Evolutionary conservation across 2,888 invertebrate species (phyloP).

Genomic region (Chrysolina oricalcia): DNA sequence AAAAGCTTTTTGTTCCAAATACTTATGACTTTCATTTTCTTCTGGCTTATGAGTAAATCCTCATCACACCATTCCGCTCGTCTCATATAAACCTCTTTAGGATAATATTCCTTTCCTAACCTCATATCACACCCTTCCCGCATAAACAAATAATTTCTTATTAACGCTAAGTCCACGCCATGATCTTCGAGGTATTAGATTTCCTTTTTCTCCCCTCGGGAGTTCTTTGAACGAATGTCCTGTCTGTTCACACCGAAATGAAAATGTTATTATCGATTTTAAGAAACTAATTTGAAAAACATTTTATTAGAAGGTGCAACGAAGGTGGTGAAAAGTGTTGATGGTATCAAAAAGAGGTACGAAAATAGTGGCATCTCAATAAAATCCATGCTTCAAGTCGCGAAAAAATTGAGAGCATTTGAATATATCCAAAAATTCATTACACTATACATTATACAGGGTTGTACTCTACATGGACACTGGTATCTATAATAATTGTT

Average conservation of each 20-base stretch:
- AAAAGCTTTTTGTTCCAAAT: constrained; percentile 37
- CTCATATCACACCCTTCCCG: constrained; percentile 26
- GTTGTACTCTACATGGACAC: too few relatives aligned
- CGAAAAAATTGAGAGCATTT: too few relatives aligned
- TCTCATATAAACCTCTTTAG: constrained; percentile 44
- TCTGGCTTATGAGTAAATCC: constrained; percentile 44
- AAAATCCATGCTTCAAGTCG: too few relatives aligned
- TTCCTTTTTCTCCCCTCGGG: constrained; percentile 32
- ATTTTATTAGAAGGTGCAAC: too few relatives aligned
- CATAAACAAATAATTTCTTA: constrained; percentile 52
- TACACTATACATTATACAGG: too few relatives aligned
- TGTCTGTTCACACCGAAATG: neutral
- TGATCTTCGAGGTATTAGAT: constrained; percentile 38
- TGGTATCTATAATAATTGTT: too few relatives aligned
- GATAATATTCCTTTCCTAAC: constrained; percentile 42
- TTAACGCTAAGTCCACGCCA: constrained; percentile 46
- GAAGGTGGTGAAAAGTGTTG: too few relatives aligned
- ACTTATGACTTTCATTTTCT: constrained; percentile 42
- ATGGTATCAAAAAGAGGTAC: too few relatives aligned
- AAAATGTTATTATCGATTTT: neutral
- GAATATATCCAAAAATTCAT: too few relatives aligned
- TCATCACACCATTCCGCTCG: constrained; percentile 38
- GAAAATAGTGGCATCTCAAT: too few relatives aligned
- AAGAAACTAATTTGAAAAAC: too few relatives aligned
- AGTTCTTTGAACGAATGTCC: constrained; percentile 28